phyloP scores from a whole-genome alignment of 2,797 vertebrate genomes.

The Danio albolineatus region DNA sequence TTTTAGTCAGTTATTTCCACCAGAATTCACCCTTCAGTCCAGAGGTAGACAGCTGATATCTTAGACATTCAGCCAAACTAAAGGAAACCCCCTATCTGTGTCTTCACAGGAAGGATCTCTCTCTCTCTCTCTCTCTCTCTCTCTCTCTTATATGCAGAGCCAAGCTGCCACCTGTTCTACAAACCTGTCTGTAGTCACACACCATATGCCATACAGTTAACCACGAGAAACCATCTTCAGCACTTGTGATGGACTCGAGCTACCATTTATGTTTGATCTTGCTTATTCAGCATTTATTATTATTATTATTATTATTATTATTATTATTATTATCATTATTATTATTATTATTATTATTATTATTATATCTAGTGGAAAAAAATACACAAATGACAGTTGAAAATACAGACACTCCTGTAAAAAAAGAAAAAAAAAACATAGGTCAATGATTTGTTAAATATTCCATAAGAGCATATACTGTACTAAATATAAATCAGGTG shows the following conservation, averaged over 20 bases:
- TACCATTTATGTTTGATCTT: slow-evolving; percentile 59
- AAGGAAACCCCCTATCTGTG: neutral
- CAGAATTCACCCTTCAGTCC: neutral
- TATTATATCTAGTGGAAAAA: slow-evolving; percentile 65
- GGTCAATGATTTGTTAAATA: slow-evolving; percentile 68
- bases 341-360: slow-evolving; percentile 64
- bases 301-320: slow-evolving; percentile 64
- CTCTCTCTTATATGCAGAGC: slow-evolving; percentile 11
- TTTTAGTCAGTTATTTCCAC: neutral
- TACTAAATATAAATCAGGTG: too few relatives aligned
- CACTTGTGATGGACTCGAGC: slow-evolving; percentile 79
- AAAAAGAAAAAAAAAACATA: too few relatives aligned
- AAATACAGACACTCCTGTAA: neutral
- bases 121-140: slow-evolving; percentile 1
- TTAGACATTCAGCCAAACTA: neutral
- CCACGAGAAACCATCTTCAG: slow-evolving; percentile 61
- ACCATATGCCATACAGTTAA: slow-evolving; percentile 82
- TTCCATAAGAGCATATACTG: too few relatives aligned
- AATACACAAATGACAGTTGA: neutral
- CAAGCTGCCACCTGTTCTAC: slow-evolving; percentile 80
- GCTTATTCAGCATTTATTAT: slow-evolving; percentile 55
- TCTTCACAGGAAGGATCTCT: slow-evolving; percentile 15
- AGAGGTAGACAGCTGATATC: neutral
- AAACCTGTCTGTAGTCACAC: slow-evolving; percentile 81
- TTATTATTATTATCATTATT: slow-evolving; percentile 63